Conservation (phyloP, 2,113 vertebrate species). For the Noctilio leporinus region DNA sequence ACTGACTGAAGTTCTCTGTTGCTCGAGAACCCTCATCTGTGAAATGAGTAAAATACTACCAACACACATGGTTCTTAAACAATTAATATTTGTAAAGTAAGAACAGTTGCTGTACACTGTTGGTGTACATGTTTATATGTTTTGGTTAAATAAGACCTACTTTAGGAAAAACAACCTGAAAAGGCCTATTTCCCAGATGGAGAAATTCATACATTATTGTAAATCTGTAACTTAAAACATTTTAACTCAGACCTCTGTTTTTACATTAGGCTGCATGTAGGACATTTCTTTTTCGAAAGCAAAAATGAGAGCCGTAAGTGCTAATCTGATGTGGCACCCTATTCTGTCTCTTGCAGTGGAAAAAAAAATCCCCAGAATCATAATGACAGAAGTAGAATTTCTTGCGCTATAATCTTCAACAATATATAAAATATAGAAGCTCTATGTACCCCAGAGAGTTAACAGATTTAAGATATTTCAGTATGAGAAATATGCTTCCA, state of each 20-base stretch:
- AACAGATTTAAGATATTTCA: not conserved
- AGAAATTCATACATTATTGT: not conserved
- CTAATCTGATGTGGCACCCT: not conserved
- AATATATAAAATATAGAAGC: not conserved
- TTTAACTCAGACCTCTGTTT: not conserved
- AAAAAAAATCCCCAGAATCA: not conserved
- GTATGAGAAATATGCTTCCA: not conserved
- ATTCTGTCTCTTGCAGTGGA: not conserved
- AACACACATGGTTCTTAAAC: not conserved
- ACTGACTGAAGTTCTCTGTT: not conserved
- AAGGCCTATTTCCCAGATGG: not conserved
- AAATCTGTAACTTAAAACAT: not conserved
- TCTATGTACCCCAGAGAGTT: not conserved
- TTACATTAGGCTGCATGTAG: not conserved
- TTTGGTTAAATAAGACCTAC: not conserved
- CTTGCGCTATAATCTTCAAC: not conserved
- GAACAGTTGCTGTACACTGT: not conserved
- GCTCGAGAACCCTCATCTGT: not conserved
- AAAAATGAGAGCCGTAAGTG: not conserved
- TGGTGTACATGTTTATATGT: not conserved
- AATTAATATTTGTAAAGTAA: not conserved
- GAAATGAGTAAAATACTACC: not conserved
- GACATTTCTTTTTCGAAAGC: not conserved
- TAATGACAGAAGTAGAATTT: not conserved
- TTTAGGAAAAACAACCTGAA: not conserved